Conservation (phyloP, 2,888 invertebrate genomes). For the Octodonta nipae region DNA sequence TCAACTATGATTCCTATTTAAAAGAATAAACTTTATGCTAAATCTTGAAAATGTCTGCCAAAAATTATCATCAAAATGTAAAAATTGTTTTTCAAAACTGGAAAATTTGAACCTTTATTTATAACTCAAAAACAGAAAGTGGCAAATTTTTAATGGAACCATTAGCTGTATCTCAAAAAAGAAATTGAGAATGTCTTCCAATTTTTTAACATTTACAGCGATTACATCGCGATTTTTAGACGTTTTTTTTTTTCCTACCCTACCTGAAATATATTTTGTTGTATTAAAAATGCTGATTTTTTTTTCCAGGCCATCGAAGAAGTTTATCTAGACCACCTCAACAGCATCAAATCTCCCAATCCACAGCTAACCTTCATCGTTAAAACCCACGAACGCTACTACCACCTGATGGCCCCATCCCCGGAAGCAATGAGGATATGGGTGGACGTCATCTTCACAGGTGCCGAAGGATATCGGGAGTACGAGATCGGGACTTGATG, state of each 20-base stretch:
- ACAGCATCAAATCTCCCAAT: constrained; percentile 80
- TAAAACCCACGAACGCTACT: constrained; percentile 79
- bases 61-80: too few relatives aligned
- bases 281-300: not conserved
- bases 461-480: constrained; percentile 77
- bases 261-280: not conserved
- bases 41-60: too few relatives aligned
- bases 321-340: constrained; percentile 90
- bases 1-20: too few relatives aligned
- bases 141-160: too few relatives aligned
- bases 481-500: constrained; percentile 41
- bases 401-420: constrained; percentile 84
- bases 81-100: too few relatives aligned
- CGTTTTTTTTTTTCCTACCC: not conserved
- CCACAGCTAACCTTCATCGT: constrained; percentile 88
- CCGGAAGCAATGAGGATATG: constrained; percentile 91
- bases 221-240: not conserved
- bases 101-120: too few relatives aligned
- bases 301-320: constrained; percentile 77
- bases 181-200: too few relatives aligned
- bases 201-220: too few relatives aligned
- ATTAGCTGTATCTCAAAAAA: too few relatives aligned
- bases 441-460: constrained; percentile 91
- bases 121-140: too few relatives aligned
- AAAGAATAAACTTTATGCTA: too few relatives aligned